Evolutionary conservation across 2,888 invertebrate genomes (phyloP), one percentile per base, ranked within the genome.

Genomic region (Tipula unca): DNA sequence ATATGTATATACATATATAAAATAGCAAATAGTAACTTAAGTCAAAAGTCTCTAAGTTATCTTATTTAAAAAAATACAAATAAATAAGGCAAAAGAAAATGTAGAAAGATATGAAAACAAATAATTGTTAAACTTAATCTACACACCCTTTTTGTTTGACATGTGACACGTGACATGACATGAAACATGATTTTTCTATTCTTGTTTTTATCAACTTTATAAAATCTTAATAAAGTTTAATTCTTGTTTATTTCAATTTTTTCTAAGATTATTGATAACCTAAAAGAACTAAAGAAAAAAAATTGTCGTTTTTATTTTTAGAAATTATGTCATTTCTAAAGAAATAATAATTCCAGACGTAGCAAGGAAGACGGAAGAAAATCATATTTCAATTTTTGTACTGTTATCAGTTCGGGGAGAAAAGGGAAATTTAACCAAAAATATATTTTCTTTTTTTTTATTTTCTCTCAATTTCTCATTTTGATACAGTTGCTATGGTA

Each of bases 61-160:
- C 48, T 48, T 17, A 48, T 48, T 48, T 48, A 48, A 48, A 48
- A 3, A 48, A 48, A 48, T n/a, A 69, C 69, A 69, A n/a, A 48
- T 17, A 3, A 17, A 54, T 6, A 54, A 1, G 0, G 4, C 3
- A 17, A 20, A 25, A 25, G 17, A 54, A 54, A 54, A 17, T n/a
- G 14, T 10, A 48, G 6, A 48, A 17, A 32, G 17, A 48, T 17
- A 48, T 17, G 48, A 48, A 48, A 8, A 36, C 3, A 39, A 39
- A 39, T 6, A 0, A 32, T 32, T 32, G 6, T 54, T 17, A 17
- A 8, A 8, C 25, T 69, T 69, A 10, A 69, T 69, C 69, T 69
- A 69, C 69, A 69, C 69, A 69, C 69, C 69, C 69, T 69, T 69
- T 69, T 69, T 69, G 69, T 69, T 69, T 69, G 69, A 69, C 69